Evolutionary conservation across 2,888 invertebrate genomes (phyloP).

Genomic region (Athrips mouffetella): DNA sequence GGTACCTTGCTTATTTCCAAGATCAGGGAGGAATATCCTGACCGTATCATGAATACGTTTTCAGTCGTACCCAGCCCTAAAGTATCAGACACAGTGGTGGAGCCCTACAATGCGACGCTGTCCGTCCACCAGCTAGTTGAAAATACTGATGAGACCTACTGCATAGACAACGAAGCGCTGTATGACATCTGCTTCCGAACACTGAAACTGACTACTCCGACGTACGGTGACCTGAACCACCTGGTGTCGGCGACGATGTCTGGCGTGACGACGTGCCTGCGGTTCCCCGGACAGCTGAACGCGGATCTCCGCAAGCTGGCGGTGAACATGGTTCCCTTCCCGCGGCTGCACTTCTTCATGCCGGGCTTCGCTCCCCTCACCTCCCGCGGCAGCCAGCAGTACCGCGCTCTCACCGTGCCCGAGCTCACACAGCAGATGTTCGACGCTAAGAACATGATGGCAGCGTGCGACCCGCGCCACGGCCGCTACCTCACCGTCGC

Average conservation of each 20-base stretch:
- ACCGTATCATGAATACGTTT: slow-evolving; percentile 84
- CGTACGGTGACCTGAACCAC: slow-evolving; percentile 86
- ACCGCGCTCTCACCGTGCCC: slow-evolving; percentile 90
- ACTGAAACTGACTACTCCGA: slow-evolving; percentile 84
- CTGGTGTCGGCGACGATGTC: slow-evolving; percentile 66
- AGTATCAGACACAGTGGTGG: slow-evolving; percentile 84
- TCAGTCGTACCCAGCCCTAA: slow-evolving; percentile 86
- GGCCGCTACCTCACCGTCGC: slow-evolving; percentile 94
- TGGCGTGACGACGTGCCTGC: slow-evolving; percentile 63
- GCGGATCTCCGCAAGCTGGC: slow-evolving; percentile 83
- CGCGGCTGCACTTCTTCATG: slow-evolving; percentile 79
- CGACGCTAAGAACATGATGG: slow-evolving; percentile 97
- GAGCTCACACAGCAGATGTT: slow-evolving; percentile 95
- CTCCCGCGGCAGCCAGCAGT: slow-evolving; percentile 92
- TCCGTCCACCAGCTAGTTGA: slow-evolving; percentile 83
- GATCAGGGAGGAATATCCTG: slow-evolving; percentile 86
- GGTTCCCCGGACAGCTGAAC: slow-evolving; percentile 73
- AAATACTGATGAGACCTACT: slow-evolving; percentile 81
- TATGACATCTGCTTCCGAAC: slow-evolving; percentile 89
- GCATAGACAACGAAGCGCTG: slow-evolving; percentile 87
- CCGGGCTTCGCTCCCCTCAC: slow-evolving; percentile 82
- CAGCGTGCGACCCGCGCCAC: slow-evolving; percentile 93
- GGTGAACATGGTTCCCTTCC: slow-evolving; percentile 84
- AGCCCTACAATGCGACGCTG: slow-evolving; percentile 84
- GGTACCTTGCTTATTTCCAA: slow-evolving; percentile 84